Base-by-base conservation (phyloP, 64 coral and sea anemone species). In the Hydrozoanthus tunicans region DNA sequence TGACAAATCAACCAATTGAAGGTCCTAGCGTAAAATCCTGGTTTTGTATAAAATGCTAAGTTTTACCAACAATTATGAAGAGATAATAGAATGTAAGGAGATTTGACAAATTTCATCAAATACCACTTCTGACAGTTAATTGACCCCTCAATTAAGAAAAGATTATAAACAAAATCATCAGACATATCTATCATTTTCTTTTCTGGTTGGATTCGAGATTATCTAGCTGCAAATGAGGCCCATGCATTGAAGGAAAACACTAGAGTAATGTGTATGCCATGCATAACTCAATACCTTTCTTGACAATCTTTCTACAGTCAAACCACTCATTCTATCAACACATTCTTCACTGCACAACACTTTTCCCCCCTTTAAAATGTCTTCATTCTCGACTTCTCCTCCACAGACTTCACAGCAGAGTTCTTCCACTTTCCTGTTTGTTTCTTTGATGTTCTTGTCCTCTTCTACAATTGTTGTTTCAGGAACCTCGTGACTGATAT, bases 261-360 rank as follows among this genome's bases (percentile, higher is more conserved):
- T 81, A 10, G 3, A 63, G 13, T 13, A 17, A 13, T 51, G 20
- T 20, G 20, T 20, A 62, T 70, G 20, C 32, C 32, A 43, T 43
- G 13, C 12, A 53, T 32, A 15, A 59, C 20, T 84, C 71, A 85
- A 15, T 51, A 90, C 92, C 92, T 97, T 97, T 65, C 67, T 81
- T 26, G 71, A 4, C 15, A 89, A 60, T 26, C 59, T 89, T 61
- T 73, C 27, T 12, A 43, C 7, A 59, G 2, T 9, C 15, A 32
- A 83, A 58, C 32, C 52, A 74, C 54, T 59, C 0, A 56, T 77
- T 82, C 92, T 91, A 51, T 97, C 95, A 56, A 94, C 10, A 15
- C 95, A 97, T 59, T 97, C 95, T 63, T 97, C 95, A 78, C 90
- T 97, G 82, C 95, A 97, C 53, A 91, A 97, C 13, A 97, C 6